Evolutionary conservation across 2,797 vertebrate genomes (phyloP).

Genomic region (Halcyon leucocephala): DNA sequence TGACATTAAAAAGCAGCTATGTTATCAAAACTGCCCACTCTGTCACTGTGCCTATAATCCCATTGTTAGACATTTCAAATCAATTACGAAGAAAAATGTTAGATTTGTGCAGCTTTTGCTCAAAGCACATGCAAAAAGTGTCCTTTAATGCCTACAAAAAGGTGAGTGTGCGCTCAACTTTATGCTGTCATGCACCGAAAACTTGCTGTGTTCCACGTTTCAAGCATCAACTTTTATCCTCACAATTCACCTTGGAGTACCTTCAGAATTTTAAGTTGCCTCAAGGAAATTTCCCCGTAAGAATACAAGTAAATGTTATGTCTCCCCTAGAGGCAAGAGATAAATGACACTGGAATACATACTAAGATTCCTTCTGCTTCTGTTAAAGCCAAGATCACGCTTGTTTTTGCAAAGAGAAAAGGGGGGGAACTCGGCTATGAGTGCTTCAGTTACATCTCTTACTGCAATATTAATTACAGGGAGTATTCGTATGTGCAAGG

Average conservation of each 20-base stretch:
- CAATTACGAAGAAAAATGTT: not conserved
- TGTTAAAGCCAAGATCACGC: not conserved
- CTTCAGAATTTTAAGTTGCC: slow-evolving; percentile 51
- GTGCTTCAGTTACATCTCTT: not conserved
- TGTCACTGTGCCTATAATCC: not conserved
- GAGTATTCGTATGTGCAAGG: not conserved
- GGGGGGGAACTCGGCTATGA: not conserved
- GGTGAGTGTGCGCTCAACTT: not conserved
- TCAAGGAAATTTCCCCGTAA: slow-evolving; percentile 39
- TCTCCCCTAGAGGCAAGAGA: slow-evolving; percentile 43
- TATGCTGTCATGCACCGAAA: not conserved
- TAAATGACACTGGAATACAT: not conserved
- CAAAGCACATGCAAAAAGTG: not conserved
- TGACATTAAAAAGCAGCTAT: not conserved
- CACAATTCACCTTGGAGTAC: slow-evolving; percentile 38
- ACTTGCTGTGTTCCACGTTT: not conserved
- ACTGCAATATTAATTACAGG: not conserved
- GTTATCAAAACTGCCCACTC: not conserved
- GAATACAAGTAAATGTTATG: slow-evolving; percentile 45
- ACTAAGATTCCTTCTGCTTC: not conserved
- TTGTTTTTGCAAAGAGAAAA: not conserved
- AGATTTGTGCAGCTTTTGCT: not conserved
- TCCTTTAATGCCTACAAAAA: not conserved
- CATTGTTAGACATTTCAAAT: not conserved
- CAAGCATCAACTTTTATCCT: slow-evolving; percentile 7